phyloP scores from a whole-genome alignment of 2,113 vertebrate species.

The Eulemur rufifrons region DNA sequence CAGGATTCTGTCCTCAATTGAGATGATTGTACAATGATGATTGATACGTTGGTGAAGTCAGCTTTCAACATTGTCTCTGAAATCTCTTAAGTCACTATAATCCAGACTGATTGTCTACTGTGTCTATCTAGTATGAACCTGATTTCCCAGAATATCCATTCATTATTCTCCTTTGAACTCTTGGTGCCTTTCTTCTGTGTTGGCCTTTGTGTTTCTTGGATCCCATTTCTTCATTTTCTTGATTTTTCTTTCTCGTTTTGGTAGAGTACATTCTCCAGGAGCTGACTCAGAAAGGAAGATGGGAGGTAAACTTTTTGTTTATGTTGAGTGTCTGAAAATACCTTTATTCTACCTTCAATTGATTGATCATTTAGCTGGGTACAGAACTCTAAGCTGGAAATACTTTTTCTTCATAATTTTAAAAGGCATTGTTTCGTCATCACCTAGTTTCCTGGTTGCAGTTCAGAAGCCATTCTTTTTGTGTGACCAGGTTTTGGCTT shows the following conservation, averaged over 20 bases:
- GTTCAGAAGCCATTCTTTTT: background rate
- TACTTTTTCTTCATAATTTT: background rate
- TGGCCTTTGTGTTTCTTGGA: background rate
- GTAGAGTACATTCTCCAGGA: background rate
- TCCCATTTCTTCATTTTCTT: background rate
- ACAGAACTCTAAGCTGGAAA: background rate
- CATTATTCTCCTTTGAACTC: background rate
- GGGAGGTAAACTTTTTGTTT: background rate
- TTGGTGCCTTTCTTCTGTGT: background rate
- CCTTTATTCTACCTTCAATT: background rate
- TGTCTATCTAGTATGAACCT: background rate
- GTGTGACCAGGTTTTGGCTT: background rate
- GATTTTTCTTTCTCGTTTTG: background rate
- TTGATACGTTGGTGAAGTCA: background rate
- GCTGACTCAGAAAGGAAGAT: background rate
- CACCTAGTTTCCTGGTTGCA: background rate
- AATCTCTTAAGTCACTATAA: background rate
- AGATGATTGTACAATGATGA: background rate
- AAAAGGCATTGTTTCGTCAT: background rate
- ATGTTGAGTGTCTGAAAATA: background rate
- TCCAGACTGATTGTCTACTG: background rate
- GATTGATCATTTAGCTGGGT: background rate
- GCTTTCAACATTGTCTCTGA: background rate
- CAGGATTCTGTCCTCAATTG: background rate
- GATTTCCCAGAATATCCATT: background rate